Evolutionary conservation across 1,140 invertebrate species (phyloP), one percentile per base, ranked within the genome.

Genomic region (Doryteuthis pealeii): DNA sequence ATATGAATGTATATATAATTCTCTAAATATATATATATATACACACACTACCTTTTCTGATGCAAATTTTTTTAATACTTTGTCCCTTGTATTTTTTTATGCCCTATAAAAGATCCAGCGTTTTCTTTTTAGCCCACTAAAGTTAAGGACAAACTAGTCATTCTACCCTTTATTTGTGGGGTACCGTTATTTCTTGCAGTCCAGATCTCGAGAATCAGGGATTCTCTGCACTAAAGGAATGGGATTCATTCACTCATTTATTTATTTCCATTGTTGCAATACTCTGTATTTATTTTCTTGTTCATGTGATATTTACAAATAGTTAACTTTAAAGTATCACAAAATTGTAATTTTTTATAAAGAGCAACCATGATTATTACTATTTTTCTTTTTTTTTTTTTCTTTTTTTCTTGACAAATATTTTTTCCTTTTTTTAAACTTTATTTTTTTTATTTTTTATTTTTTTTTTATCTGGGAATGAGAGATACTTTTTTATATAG

Each of bases 151-250:
- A 68, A 68, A 18, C 66, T 68, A 68, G 66, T 68, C 66, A 68
- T 68, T 8, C 28, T 33, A 32, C 10, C 66, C 66, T 26, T 32
- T 30, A 28, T 68, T 68, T 5, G 15, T 10, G 32, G 66, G 28
- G 3, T 14, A 22, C 66, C 18, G 28, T 68, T 32, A 68, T 68
- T 68, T 62, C 54, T 68, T 68, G 32, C 66, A 68, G 66, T 68
- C 66, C 66, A 68, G 66, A 68, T 68, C 66, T 68, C 66, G 66
- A 68, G 66, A 68, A 68, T 68, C 66, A 68, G 66, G 66, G 66
- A 68, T 68, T 68, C 66, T 68, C 66, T 68, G 66, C 66, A 68
- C 66, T 32, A 68, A 33, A 68, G 66, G 66, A 68, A 68, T 68
- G 66, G 66, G 66, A 68, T 68, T 68, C 66, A 68, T 68, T 33